Conservation (phyloP, 2,888 invertebrate genomes). For the Eilema griseolum region DNA sequence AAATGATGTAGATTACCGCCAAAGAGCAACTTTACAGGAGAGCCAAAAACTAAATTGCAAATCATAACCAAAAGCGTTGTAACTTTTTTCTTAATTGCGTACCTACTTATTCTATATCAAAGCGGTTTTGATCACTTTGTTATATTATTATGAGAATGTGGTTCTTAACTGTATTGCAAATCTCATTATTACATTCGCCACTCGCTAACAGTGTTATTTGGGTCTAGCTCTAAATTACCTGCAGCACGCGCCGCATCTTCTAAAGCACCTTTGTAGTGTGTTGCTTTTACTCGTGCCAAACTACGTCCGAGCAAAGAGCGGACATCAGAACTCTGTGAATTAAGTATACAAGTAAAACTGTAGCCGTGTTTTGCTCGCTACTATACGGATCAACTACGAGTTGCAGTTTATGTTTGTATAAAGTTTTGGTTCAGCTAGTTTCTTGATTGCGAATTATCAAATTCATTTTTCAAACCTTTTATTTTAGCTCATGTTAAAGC, state of each 20-base stretch:
- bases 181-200: not conserved
- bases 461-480: not conserved
- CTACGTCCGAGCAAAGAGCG: slow-evolving; percentile 85
- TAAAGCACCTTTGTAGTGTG: slow-evolving; percentile 84
- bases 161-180: too few relatives aligned
- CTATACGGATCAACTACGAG: not conserved
- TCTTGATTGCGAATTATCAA: not conserved
- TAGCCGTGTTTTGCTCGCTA: not conserved
- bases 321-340: slow-evolving; percentile 76
- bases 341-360: slow-evolving; percentile 30
- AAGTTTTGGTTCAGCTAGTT: not conserved
- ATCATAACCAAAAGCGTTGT: too few relatives aligned
- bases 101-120: too few relatives aligned
- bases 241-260: slow-evolving; percentile 83
- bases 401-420: not conserved
- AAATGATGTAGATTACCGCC: too few relatives aligned
- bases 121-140: too few relatives aligned
- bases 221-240: slow-evolving; percentile 55
- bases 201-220: not conserved
- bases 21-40: too few relatives aligned
- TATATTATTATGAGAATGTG: too few relatives aligned
- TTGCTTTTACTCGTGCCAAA: slow-evolving; percentile 83
- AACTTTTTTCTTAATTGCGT: too few relatives aligned
- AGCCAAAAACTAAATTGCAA: too few relatives aligned
- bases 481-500: not conserved